Evolutionary conservation across 2,888 invertebrate species (phyloP).

Genomic region (Trachelus stipa): DNA sequence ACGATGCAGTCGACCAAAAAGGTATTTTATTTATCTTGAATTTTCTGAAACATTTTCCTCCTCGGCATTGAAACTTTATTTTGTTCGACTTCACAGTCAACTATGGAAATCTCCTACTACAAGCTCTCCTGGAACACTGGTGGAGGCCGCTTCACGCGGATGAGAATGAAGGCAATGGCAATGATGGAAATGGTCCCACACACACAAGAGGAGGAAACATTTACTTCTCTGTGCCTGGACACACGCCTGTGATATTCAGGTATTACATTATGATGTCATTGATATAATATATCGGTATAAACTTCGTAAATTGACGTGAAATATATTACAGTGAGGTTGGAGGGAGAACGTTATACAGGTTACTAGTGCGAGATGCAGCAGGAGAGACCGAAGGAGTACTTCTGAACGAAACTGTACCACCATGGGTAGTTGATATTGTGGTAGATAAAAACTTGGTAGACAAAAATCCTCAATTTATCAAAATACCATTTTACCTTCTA

Average conservation of each 20-base stretch:
- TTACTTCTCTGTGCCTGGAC: slow-evolving; percentile 91
- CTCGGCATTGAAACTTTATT: neutral
- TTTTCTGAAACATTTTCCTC: neutral
- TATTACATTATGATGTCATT: slow-evolving; percentile 55
- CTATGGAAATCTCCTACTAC: slow-evolving; percentile 92
- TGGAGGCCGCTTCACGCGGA: slow-evolving; percentile 79
- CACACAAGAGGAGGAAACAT: slow-evolving; percentile 68
- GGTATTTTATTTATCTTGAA: slow-evolving; percentile 62
- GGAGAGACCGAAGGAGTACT: slow-evolving; percentile 94
- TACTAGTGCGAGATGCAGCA: slow-evolving; percentile 90
- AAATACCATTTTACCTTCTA: slow-evolving; percentile 95
- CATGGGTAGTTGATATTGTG: slow-evolving; percentile 95
- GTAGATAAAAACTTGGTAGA: slow-evolving; percentile 84
- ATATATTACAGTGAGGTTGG: slow-evolving; percentile 84
- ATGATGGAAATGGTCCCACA: slow-evolving; percentile 59
- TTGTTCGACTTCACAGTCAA: slow-evolving; percentile 75
- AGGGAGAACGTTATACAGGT: slow-evolving; percentile 92
- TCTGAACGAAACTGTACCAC: slow-evolving; percentile 92
- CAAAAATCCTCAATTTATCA: slow-evolving; percentile 86
- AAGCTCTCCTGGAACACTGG: slow-evolving; percentile 97
- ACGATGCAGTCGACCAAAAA: slow-evolving; percentile 81
- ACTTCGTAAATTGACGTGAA: neutral
- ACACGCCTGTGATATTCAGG: slow-evolving; percentile 97
- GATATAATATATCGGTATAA: slow-evolving; percentile 3
- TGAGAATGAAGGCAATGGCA: slow-evolving; percentile 78